These are phyloP conservation scores for Branchipolynoe longqiensis DNA, from an alignment of 2,888 invertebrate species.

Conservation along the genomic window DNA sequence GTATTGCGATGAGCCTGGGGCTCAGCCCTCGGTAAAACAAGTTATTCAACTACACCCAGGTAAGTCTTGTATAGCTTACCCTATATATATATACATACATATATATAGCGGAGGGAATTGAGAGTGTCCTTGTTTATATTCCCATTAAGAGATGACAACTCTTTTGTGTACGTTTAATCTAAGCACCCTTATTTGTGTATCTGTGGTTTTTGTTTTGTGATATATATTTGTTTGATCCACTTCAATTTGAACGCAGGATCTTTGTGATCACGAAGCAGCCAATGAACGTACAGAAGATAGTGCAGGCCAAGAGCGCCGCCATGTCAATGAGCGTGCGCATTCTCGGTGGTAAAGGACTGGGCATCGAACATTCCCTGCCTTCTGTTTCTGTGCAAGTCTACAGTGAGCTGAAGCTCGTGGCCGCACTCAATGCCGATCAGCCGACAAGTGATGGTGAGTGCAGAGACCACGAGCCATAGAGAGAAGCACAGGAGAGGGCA, in stretches of 20 bases:
- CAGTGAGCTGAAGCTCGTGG: conserved; percentile 1
- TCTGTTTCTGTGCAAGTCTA: conserved; percentile 28
- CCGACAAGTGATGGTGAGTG: not conserved
- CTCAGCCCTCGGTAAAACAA: too few species aligned
- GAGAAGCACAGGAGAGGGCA: too few species aligned
- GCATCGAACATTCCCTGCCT: conserved; percentile 42
- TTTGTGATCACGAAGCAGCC: conserved; percentile 41
- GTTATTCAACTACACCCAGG: too few species aligned
- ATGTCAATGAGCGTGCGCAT: conserved; percentile 15
- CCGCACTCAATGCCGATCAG: not conserved
- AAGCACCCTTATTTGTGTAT: not conserved
- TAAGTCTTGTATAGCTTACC: too few species aligned
- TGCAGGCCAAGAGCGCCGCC: not conserved
- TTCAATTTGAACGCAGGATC: not conserved
- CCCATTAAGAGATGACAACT: too few species aligned
- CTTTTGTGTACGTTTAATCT: not conserved
- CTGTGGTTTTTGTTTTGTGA: not conserved
- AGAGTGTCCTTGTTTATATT: too few species aligned
- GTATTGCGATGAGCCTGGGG: too few species aligned
- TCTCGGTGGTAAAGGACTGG: conserved; percentile 15
- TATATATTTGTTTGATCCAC: too few species aligned
- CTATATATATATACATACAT: too few species aligned
- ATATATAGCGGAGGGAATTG: too few species aligned
- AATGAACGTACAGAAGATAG: conserved; percentile 35
- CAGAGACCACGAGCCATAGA: too few species aligned